Evolutionary conservation across 2,888 invertebrate genomes (phyloP).

Genomic region (Microchrysa polita): DNA sequence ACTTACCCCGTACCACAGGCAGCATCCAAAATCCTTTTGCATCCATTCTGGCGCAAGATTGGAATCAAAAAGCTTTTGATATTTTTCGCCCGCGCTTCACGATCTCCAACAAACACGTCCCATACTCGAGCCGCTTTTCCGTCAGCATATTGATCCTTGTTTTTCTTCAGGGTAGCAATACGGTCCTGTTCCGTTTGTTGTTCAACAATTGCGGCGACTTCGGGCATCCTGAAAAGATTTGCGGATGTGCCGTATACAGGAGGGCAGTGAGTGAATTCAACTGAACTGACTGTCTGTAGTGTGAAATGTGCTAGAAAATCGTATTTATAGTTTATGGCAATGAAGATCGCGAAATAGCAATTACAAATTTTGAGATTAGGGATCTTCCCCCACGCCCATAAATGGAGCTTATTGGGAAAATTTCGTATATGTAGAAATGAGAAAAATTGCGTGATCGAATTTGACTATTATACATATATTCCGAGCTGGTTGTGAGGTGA

Average conservation of each 20-base stretch:
- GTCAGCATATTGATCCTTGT: constrained; percentile 87
- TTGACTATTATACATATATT: no score
- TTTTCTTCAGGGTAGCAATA: constrained; percentile 65
- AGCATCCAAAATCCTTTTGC: constrained; percentile 80
- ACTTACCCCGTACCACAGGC: constrained; percentile 89
- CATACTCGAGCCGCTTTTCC: constrained; percentile 90
- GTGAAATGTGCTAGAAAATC: constrained; percentile 47
- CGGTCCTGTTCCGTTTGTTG: not conserved
- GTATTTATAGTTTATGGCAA: no score
- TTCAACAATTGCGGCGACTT: not conserved
- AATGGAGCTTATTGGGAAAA: no score
- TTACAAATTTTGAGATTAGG: no score
- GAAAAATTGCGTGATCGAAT: no score
- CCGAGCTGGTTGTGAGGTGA: no score
- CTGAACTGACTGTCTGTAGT: constrained; percentile 69
- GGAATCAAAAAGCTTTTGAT: constrained; percentile 83
- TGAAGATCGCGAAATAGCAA: no score
- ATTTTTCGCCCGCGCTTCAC: constrained; percentile 82
- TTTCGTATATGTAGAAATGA: no score
- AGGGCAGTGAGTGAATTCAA: not conserved
- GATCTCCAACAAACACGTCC: constrained; percentile 91
- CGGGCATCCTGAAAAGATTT: not conserved
- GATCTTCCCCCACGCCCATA: no score
- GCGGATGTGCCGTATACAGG: no score
- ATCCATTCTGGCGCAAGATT: constrained; percentile 74